phyloP scores from a whole-genome alignment of 1,140 invertebrate species.

The Mizuhopecten yessoensis region DNA sequence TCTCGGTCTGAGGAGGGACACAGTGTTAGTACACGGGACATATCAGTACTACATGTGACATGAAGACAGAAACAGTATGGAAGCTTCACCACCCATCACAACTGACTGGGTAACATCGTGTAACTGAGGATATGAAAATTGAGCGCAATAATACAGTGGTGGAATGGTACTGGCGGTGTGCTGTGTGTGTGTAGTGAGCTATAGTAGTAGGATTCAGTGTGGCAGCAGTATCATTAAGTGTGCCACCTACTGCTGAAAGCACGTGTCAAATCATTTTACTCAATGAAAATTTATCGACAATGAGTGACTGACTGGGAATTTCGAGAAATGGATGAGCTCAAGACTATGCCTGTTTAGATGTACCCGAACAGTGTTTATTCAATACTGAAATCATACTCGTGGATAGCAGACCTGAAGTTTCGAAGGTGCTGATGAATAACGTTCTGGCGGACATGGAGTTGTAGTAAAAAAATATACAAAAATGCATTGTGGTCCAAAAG shows the following conservation, averaged over 20 bases:
- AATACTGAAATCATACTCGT: background rate
- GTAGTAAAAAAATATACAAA: background rate
- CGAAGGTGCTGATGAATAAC: background rate
- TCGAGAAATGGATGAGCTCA: background rate
- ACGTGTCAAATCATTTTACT: background rate
- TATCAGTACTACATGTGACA: background rate
- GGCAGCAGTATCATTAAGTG: too few relatives aligned
- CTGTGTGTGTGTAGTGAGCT: background rate
- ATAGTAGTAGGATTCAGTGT: background rate
- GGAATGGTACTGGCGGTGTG: background rate
- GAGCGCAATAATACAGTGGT: too few relatives aligned
- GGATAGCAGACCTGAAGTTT: background rate
- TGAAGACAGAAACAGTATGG: background rate
- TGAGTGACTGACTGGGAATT: background rate
- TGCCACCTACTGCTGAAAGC: background rate
- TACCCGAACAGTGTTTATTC: background rate
- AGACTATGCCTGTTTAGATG: background rate
- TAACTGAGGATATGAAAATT: background rate
- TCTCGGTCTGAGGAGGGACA: background rate
- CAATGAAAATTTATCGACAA: background rate
- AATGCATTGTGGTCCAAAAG: conserved; percentile 65
- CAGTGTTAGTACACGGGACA: background rate
- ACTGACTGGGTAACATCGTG: background rate
- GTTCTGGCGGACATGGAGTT: background rate
- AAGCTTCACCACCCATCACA: background rate